phyloP scores from a whole-genome alignment of 2,113 vertebrate species.

The Strix uralensis region DNA sequence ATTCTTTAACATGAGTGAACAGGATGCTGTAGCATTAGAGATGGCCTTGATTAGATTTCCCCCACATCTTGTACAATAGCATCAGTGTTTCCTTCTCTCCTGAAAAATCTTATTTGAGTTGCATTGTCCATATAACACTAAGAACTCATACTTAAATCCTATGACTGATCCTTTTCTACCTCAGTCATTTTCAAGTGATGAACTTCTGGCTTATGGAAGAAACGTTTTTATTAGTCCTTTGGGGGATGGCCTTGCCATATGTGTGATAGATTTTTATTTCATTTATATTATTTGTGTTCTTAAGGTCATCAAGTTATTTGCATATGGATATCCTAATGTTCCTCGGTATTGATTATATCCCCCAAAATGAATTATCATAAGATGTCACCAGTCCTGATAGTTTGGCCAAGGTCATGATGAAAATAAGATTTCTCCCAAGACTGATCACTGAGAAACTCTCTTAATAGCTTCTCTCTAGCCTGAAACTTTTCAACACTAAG shows the following conservation, averaged over 20 bases:
- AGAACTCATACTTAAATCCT: background rate
- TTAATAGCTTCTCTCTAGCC: background rate
- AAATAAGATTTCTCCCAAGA: background rate
- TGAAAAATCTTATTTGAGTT: background rate
- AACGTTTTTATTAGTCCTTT: slow-evolving; percentile 24
- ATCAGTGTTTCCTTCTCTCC: background rate
- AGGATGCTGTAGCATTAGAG: background rate
- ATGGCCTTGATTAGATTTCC: slow-evolving; percentile 1
- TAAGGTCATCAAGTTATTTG: background rate
- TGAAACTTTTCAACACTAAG: background rate
- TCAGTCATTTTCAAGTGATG: background rate
- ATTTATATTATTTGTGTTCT: background rate
- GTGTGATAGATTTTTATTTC: background rate
- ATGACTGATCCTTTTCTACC: background rate
- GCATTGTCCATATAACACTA: background rate
- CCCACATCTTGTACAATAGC: background rate
- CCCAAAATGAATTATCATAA: background rate
- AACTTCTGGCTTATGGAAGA: background rate
- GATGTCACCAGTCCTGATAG: background rate
- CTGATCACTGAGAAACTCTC: background rate
- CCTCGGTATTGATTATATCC: background rate
- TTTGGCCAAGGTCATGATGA: background rate
- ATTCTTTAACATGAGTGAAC: slow-evolving; percentile 12
- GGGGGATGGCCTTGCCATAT: background rate
- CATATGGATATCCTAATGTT: background rate